Evolutionary conservation across 2,888 invertebrate genomes (phyloP), one percentile per base, ranked within the genome.

Genomic region (Horisme vitalbata): DNA sequence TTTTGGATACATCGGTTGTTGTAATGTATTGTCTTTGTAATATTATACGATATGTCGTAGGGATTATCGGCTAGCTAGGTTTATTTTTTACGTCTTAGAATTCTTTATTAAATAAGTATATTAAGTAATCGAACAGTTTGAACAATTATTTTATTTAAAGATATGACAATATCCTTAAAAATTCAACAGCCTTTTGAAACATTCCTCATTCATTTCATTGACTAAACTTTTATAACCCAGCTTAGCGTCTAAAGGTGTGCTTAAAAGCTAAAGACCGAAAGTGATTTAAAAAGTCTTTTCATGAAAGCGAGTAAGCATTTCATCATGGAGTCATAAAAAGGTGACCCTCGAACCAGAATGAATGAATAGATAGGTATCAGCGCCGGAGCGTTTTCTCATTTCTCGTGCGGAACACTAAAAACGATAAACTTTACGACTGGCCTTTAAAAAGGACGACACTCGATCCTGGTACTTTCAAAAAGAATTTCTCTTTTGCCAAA

Each of bases 361-460:
- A 55, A 55, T 55, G 55, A 58, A 53, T 53, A 55, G 58, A 58
- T 58, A 52, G 55, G 53, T 58, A 58, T 58, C 58, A 58, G 55
- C 48, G 50, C 7, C 39, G 55, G 47, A 51, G 62, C 63, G 65
- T 71, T 68, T 65, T 68, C 66, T 76, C 75, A 74, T 76, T 76
- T 72, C 73, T 63, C 66, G 71, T 69, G 67, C 71, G 73, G 74
- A 77, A 73, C 81, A 72, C 75, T 76, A 72, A 79, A 78, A 76
- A 71, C 79, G 75, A 79, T 84, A 83, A 83, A 81, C 61, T 83
- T 83, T 83, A 83, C 79, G 84, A 82, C 72, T 65, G 72, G 68
- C 72, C 70, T 71, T 74, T 75, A 75, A 78, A 81, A 73, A 74
- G 75, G 79, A 79, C 78, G 79, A 79, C 78, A 78, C 72, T 68